Evolutionary conservation across 2,113 vertebrate genomes (phyloP).

Genomic region (Rynchops niger): DNA sequence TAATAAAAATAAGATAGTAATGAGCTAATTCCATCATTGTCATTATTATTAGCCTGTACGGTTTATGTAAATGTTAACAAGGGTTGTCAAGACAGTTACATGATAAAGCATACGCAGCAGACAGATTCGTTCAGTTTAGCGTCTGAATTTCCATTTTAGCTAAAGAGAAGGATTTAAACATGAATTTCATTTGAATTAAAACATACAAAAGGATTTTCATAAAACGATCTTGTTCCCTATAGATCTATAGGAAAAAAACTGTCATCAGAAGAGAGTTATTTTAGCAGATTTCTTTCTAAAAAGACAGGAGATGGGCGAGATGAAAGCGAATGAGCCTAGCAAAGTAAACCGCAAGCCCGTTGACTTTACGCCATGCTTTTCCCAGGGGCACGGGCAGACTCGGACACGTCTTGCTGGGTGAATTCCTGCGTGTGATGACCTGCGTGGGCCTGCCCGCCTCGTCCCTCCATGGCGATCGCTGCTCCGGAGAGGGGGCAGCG

Average conservation of each 20-base stretch:
- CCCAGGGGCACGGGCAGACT: not conserved
- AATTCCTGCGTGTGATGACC: accelerated
- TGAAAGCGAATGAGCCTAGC: not conserved
- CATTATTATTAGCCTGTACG: constrained; percentile 41
- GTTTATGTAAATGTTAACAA: constrained; percentile 44
- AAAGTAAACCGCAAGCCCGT: not conserved
- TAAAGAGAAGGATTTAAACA: constrained; percentile 10
- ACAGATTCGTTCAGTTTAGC: constrained; percentile 36
- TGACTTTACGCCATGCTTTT: not conserved
- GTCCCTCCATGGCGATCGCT: not conserved
- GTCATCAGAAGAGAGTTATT: not conserved
- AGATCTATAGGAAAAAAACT: not conserved
- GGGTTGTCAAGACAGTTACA: constrained; percentile 32
- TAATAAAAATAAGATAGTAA: constrained; percentile 29
- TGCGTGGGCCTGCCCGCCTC: not conserved
- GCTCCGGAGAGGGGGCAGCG: accelerated
- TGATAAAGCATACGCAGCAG: constrained; percentile 28
- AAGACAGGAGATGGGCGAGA: not conserved
- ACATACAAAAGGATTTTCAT: not conserved
- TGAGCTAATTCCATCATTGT: constrained; percentile 8
- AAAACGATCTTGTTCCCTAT: not conserved
- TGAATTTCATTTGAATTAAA: constrained; percentile 40
- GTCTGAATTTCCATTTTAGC: constrained; percentile 41
- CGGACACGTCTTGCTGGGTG: not conserved
- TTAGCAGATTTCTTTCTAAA: not conserved